Percentiles rank a stretch among this genome's conserved stretches.
Conservation (phyloP, 30 jellyfish, hydroid and myxozoan species). For the Aurelia aurita region DNA sequence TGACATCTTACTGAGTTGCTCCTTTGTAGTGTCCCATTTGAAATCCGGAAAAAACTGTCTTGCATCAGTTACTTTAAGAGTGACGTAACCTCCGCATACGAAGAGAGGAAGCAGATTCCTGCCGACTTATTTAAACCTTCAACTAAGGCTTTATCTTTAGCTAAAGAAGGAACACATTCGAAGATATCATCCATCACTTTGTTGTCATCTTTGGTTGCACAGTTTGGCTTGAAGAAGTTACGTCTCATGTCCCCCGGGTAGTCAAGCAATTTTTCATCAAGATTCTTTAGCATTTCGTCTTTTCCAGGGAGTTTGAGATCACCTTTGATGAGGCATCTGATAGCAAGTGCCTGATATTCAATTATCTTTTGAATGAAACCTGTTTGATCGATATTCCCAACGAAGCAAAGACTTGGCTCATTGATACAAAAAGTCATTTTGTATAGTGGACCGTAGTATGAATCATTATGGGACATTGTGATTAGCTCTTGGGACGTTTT, state of each 20-base stretch:
- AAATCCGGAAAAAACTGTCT: not conserved
- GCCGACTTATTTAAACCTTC: constrained; percentile 7
- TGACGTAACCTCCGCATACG: not conserved
- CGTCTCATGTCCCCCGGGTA: constrained; percentile 5
- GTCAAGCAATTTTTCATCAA: constrained; percentile 9
- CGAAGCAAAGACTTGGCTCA: constrained; percentile 43
- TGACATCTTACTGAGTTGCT: not conserved
- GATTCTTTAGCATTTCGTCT: constrained; percentile 3
- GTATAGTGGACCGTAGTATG: constrained; percentile 33
- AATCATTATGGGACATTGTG: not conserved
- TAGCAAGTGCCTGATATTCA: constrained; percentile 23
- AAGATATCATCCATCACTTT: not conserved
- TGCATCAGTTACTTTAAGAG: not conserved
- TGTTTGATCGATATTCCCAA: constrained; percentile 40
- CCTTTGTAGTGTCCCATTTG: constrained; percentile 13
- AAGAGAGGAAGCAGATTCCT: not conserved
- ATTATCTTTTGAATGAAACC: constrained; percentile 25
- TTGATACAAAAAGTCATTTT: constrained; percentile 34
- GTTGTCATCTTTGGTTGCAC: constrained; percentile 10
- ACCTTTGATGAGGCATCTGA: constrained; percentile 3
- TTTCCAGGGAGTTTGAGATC: constrained; percentile 34
- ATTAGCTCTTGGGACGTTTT: constrained; percentile 6
- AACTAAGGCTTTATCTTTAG: not conserved
- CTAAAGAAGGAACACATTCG: not conserved
- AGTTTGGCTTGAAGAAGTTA: constrained; percentile 24